Evolutionary conservation across 2,888 invertebrate genomes (phyloP), one percentile per base, ranked within the genome.

Genomic region (Vesta saturnalis): DNA sequence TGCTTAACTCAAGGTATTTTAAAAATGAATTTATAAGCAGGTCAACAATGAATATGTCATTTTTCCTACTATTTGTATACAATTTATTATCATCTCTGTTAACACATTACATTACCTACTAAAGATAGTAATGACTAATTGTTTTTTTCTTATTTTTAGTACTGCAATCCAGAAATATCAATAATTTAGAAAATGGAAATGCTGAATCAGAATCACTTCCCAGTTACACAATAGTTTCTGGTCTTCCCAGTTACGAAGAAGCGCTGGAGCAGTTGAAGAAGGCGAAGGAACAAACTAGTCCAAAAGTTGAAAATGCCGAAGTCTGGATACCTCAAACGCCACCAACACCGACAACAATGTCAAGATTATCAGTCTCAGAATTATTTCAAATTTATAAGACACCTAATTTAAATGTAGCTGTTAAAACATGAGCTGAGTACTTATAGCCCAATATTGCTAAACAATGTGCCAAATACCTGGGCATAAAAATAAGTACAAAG

Each of bases 201-300:
- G 43, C 47, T 65, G 77, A 70, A 64, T 74, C 52, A 57, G 75
- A 70, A 67, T 87, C 88, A 1, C 78, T 89, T 67, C 90, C 90
- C 12, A 89, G 88, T 71, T 90, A 90, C 76, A 89, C 89, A 2
- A 85, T 89, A 62, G 89, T 89, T 54, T 89, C 89, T n/a, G 90
- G 90, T 2, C 81, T 90, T 58, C 90, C 90, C 49, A 87, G 86
- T 22, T 90, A 90, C 78, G 89, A 89, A 65, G 89, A 89, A 78
- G 90, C 90, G 1, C 78, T 89, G 63, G 87, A 88, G 76, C 88
- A 89, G 77, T 84, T 89, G 74, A 85, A 86, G 23, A 85, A 85
- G 78, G 80, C 83, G 62, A 80, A 81, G 64, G 79, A 78, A 72
- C 72, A 75, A 15, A 62, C 64, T 16, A 71, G 67, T 43, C 39